Evolutionary conservation across 2,888 invertebrate species (phyloP).

Genomic region (Galerucella calmariensis): DNA sequence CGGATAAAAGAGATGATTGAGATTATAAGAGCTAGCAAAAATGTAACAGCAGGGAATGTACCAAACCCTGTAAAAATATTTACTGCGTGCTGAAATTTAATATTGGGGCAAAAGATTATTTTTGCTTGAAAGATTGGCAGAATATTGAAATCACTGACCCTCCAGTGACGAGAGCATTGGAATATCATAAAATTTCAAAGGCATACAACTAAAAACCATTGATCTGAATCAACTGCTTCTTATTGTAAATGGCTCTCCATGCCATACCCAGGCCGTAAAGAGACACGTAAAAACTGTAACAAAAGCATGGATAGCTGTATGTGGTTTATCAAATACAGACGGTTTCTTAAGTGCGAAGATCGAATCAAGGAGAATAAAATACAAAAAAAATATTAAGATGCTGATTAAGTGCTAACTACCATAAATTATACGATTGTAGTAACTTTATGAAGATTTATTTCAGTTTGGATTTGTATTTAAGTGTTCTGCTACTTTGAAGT

Average conservation of each 20-base stretch:
- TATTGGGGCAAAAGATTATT: neutral
- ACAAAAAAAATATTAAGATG: neutral
- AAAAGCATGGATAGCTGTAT: neutral
- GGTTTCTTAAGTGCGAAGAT: no score
- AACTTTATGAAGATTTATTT: neutral
- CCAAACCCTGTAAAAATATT: slow-evolving; percentile 42
- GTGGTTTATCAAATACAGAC: no score
- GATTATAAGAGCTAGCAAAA: no score
- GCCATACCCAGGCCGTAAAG: neutral
- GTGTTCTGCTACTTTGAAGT: no score
- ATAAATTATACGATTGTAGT: neutral
- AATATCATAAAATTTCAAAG: no score
- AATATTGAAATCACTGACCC: no score
- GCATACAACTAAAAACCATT: no score
- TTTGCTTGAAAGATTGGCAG: neutral
- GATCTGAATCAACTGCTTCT: no score
- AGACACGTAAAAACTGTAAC: neutral
- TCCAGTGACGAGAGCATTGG: no score
- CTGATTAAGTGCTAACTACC: neutral
- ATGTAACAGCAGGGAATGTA: no score
- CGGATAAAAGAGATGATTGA: no score
- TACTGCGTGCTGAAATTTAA: slow-evolving; percentile 2
- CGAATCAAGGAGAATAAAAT: neutral
- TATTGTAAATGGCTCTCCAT: neutral
- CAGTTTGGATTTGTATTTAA: no score